These are phyloP conservation scores for Oostethus manadensis DNA, from an alignment of 2,113 vertebrate species.

Conservation along the genomic window DNA sequence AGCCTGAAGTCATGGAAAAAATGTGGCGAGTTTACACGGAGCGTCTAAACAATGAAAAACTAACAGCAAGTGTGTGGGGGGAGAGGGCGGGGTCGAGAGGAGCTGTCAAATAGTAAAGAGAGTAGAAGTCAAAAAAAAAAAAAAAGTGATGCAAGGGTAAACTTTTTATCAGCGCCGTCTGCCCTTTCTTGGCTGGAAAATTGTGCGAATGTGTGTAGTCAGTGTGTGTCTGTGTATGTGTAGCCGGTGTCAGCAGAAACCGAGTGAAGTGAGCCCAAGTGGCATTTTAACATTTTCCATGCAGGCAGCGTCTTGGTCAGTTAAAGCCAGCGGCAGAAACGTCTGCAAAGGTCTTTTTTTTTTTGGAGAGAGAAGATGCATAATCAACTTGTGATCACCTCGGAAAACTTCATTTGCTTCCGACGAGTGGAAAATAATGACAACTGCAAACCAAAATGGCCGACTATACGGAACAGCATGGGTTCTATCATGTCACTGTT, in stretches of 20 bases:
- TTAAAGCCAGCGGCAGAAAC: background rate
- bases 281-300: conserved; percentile 29
- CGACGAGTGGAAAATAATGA: background rate
- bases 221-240: background rate
- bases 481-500: background rate
- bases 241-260: conserved; percentile 15
- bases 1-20: conserved; percentile 68
- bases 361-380: too few relatives aligned
- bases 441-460: background rate
- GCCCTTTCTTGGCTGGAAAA: conserved; percentile 46
- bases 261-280: conserved; percentile 24
- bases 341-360: conserved; percentile 11
- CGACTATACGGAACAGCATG: background rate
- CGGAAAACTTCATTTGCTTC: too few relatives aligned
- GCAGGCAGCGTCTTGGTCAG: conserved; percentile 1
- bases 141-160: conserved; percentile 39
- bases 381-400: too few relatives aligned
- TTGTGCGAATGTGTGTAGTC: conserved; percentile 3
- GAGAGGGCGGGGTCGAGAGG: background rate
- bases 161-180: conserved; percentile 36
- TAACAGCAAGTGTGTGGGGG: conserved; percentile 26
- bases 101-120: conserved; percentile 5
- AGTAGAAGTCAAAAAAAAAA: conserved; percentile 17
- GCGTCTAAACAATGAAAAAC: conserved; percentile 58
- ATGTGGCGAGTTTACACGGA: conserved; percentile 61